Evolutionary conservation across 2,113 vertebrate species (phyloP), one percentile per base, ranked within the genome.

Genomic region (Alaudala cheleensis): DNA sequence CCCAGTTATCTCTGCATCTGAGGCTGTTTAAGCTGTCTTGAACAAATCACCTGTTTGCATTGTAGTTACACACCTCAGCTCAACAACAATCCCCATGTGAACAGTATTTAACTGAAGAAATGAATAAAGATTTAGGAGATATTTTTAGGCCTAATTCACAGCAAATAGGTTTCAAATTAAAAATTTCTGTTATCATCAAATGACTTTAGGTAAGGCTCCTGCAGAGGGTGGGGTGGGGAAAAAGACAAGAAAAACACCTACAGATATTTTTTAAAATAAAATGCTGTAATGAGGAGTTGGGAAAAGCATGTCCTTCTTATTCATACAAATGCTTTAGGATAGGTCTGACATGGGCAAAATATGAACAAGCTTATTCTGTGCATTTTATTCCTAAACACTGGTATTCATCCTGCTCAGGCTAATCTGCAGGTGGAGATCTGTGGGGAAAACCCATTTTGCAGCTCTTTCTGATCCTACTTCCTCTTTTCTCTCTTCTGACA

Each of bases 171-270:
- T 85, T 82, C n/a, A 86, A 92, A 53, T 22, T 12, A 67, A 29
- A 60, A 33, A 69, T 64, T 64, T 53, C n/a, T 88, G n/a, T 67
- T 80, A 60, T 64, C 1, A 5, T 49, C 33, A 56, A 33, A 5
- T 54, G 9, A 58, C 18, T 87, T 82, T 9, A 49, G 26, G 28
- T 79, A 82, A 60, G 33, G n/a, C 26, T 85, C 10, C 61, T 76
- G 19, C 4, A 11, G 33, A 23, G 14, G 40, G 40, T 15, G 5
- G 1, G 11, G 9, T 3, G 0, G 6, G 5, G 3, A 11, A 4
- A 12, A 19, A 33, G 24, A 47, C 14, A 66, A 56, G 54, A 42
- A 49, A 57, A 25, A 31, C 4, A 67, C 9, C 13, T 12, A 45
- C 5, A 62, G 14, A 50, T n/a, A 0, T 34, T 49, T 89, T 78